phyloP scores from a whole-genome alignment of 2,888 invertebrate genomes.

The Listrodromus nycthemerus region DNA sequence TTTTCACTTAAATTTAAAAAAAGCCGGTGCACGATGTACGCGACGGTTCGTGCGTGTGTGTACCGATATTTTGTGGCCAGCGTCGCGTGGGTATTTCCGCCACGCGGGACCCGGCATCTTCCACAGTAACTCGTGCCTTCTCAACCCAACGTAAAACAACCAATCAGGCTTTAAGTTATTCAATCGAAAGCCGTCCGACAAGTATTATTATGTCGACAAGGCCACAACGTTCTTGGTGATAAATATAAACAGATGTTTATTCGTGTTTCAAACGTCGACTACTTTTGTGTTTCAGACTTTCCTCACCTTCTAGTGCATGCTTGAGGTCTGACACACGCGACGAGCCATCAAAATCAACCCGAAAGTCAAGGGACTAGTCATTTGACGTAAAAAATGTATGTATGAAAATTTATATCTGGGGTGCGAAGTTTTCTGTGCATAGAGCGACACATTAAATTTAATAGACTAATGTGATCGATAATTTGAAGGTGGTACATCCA shows the following conservation, averaged over 20 bases:
- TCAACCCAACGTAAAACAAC: conserved; percentile 10
- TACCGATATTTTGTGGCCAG: background rate
- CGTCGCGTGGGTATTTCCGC: conserved; percentile 54
- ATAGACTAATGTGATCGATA: background rate
- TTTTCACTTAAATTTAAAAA: conserved; percentile 36
- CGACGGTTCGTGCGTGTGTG: background rate
- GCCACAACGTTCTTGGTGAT: background rate
- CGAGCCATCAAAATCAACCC: background rate
- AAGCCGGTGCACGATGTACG: conserved; percentile 13
- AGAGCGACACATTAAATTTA: background rate
- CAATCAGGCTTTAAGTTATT: conserved; percentile 3
- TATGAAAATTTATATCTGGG: background rate
- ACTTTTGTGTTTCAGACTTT: background rate
- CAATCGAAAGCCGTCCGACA: background rate
- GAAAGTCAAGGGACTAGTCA: background rate
- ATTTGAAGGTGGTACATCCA: background rate
- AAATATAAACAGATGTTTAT: background rate
- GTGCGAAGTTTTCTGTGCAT: background rate
- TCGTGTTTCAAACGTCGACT: background rate
- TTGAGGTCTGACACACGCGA: background rate
- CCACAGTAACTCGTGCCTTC: conserved; percentile 3
- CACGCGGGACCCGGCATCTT: conserved; percentile 4
- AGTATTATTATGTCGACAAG: background rate
- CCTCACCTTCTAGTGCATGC: background rate
- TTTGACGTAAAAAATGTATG: background rate